A percentile compares a stretch with the other conserved stretches of the same genome.
Conservation (phyloP, 2,113 vertebrate species). For the Collichthys lucidus region DNA sequence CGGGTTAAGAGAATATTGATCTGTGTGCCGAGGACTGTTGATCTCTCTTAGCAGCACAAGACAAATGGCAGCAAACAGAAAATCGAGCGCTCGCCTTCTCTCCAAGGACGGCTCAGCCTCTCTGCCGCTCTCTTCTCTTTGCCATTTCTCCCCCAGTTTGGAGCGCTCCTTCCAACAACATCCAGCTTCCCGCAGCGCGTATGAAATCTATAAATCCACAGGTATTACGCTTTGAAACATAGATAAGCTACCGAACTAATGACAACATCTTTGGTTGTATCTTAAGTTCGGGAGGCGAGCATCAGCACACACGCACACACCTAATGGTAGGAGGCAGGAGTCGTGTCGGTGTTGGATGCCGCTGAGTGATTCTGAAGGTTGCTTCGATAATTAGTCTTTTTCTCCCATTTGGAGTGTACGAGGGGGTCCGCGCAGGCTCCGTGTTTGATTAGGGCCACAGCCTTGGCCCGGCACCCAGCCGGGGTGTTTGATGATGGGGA, state of each 20-base stretch:
- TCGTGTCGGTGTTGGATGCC: conserved; percentile 54
- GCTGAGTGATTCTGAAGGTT: conserved; percentile 74
- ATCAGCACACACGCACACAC: conserved; percentile 13
- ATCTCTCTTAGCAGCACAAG: conserved; percentile 95
- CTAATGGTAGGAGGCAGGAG: conserved; percentile 55
- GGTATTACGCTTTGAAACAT: conserved; percentile 12
- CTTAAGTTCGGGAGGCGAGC: background rate
- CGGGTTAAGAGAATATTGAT: conserved; percentile 99
- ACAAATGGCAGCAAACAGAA: conserved; percentile 97
- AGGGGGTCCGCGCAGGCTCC: conserved; percentile 43
- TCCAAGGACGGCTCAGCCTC: conserved; percentile 88
- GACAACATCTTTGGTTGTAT: conserved; percentile 15
- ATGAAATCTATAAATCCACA: conserved; percentile 42
- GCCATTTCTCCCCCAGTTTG: conserved; percentile 15
- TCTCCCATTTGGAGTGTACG: conserved; percentile 60
- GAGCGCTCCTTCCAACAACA: conserved; percentile 11
- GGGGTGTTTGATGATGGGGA: conserved; percentile 78
- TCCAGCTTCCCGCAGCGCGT: conserved; percentile 6
- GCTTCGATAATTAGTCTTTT: conserved; percentile 74
- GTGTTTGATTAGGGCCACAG: conserved; percentile 80
- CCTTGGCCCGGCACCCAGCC: conserved; percentile 76
- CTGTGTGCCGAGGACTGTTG: conserved; percentile 97
- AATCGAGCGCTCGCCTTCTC: conserved; percentile 88
- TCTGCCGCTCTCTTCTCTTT: conserved; percentile 22
- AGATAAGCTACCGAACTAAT: conserved; percentile 28